A percentile compares a stretch with the other conserved stretches of the same genome.
phyloP scores from a whole-genome alignment of 2,113 vertebrate species.

The Lepidothrix coronata region DNA sequence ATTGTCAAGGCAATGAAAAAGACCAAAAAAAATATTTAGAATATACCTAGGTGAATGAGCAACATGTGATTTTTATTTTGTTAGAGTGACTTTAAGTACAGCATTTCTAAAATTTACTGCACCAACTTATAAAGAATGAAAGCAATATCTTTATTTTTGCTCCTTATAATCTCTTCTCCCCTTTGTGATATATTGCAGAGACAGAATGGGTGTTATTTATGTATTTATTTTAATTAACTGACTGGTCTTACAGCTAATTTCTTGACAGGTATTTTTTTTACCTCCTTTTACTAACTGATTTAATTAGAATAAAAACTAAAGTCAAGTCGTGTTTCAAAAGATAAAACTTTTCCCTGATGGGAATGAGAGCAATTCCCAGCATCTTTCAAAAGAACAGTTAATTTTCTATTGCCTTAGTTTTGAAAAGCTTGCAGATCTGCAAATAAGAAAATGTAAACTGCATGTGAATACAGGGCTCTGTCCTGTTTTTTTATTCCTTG shows the following conservation, averaged over 20 bases:
- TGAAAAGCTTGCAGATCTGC: conserved; percentile 35
- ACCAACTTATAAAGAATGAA: background rate
- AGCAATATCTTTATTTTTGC: background rate
- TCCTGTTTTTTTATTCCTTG: background rate
- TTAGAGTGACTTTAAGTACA: background rate
- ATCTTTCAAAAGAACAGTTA: conserved; percentile 29
- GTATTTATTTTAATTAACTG: background rate
- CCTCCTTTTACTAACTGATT: background rate
- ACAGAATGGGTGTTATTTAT: background rate
- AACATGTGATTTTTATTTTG: background rate
- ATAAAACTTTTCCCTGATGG: conserved; percentile 30
- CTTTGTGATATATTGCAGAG: background rate
- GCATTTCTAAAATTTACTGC: background rate
- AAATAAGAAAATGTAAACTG: conserved; percentile 43
- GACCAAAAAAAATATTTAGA: background rate
- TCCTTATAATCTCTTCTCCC: background rate
- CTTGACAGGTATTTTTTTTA: background rate
- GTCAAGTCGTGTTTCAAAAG: conserved; percentile 15
- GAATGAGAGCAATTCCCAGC: background rate
- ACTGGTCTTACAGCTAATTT: background rate
- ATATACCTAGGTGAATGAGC: background rate
- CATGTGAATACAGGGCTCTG: background rate
- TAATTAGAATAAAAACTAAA: conserved; percentile 40
- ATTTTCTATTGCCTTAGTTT: conserved; percentile 22
- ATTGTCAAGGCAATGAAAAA: background rate